Percentiles rank a stretch among this genome's conserved stretches.
phyloP scores from a whole-genome alignment of 2,888 invertebrate genomes.

The Schizaphis graminum region DNA sequence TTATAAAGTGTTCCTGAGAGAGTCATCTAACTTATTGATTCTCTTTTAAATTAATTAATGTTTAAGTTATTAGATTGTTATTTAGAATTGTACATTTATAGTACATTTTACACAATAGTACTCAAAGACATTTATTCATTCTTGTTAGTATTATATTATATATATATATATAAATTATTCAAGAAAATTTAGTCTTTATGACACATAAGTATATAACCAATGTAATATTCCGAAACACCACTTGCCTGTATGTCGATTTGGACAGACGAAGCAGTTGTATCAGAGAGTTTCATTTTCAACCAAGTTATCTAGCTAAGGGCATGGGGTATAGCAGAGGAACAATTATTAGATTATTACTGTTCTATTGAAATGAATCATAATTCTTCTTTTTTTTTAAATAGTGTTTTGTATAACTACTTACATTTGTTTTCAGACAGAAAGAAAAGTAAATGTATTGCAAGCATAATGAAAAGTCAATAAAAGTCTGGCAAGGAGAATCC shows the following conservation, averaged over 20 bases:
- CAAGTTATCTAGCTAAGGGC: slow-evolving; percentile 64
- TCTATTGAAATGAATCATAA: not conserved
- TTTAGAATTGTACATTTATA: not conserved
- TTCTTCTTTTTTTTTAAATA: not conserved
- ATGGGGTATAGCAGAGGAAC: slow-evolving; percentile 65
- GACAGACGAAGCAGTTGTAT: slow-evolving; percentile 55
- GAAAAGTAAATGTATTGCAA: slow-evolving; percentile 64
- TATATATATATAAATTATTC: not conserved
- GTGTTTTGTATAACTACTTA: slow-evolving; percentile 58
- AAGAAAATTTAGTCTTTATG: slow-evolving; percentile 43
- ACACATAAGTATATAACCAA: slow-evolving; percentile 51
- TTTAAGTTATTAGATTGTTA: not conserved
- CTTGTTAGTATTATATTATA: not conserved
- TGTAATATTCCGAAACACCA: slow-evolving; percentile 62
- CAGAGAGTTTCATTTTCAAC: slow-evolving; percentile 63
- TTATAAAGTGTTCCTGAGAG: too few relatives aligned
- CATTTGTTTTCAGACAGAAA: slow-evolving; percentile 64
- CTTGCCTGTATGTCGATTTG: slow-evolving; percentile 65
- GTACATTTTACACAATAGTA: not conserved
- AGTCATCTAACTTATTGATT: too few relatives aligned
- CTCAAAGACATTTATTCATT: not conserved
- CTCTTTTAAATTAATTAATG: not conserved
- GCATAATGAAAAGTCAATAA: slow-evolving; percentile 65
- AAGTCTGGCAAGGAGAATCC: slow-evolving; percentile 58
- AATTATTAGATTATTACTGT: slow-evolving; percentile 54